phyloP scores from a whole-genome alignment of 1,140 invertebrate species.

The Notospermus geniculatus region DNA sequence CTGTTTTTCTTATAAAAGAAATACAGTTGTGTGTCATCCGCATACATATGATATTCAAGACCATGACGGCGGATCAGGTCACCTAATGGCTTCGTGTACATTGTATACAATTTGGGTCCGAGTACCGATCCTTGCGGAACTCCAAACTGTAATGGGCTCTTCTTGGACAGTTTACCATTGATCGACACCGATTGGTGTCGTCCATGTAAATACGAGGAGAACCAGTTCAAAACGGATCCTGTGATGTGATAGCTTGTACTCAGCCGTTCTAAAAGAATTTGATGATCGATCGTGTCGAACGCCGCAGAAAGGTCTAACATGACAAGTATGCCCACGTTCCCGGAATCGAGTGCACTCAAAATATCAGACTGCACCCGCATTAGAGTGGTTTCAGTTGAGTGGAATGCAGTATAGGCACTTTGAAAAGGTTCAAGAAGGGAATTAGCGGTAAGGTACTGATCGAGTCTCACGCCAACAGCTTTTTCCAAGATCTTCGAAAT shows the following conservation, averaged over 20 bases:
- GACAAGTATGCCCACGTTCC: neutral
- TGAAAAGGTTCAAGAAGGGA: constrained; percentile 15
- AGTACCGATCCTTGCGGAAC: constrained; percentile 1
- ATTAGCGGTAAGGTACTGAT: constrained; percentile 12
- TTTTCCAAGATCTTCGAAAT: constrained; percentile 22
- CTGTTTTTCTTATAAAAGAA: neutral
- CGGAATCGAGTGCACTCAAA: neutral
- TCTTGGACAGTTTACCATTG: neutral
- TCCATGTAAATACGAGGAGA: neutral
- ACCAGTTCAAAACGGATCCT: neutral
- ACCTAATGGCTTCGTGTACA: neutral
- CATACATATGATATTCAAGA: constrained; percentile 1
- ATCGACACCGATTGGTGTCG: neutral
- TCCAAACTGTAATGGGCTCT: neutral
- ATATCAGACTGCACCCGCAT: constrained; percentile 63
- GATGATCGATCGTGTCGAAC: neutral
- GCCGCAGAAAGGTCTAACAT: neutral
- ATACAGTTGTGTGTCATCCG: neutral
- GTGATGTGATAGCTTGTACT: neutral
- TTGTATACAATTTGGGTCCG: too few relatives aligned
- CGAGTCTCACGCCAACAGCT: constrained; percentile 3
- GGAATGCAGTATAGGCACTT: constrained; percentile 16
- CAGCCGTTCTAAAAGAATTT: neutral
- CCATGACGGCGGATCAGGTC: neutral
- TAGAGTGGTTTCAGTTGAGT: constrained; percentile 22